Evolutionary conservation across 2,797 vertebrate genomes (phyloP), one percentile per base, ranked within the genome.

Genomic region (Neosilurus hyrtlii): DNA sequence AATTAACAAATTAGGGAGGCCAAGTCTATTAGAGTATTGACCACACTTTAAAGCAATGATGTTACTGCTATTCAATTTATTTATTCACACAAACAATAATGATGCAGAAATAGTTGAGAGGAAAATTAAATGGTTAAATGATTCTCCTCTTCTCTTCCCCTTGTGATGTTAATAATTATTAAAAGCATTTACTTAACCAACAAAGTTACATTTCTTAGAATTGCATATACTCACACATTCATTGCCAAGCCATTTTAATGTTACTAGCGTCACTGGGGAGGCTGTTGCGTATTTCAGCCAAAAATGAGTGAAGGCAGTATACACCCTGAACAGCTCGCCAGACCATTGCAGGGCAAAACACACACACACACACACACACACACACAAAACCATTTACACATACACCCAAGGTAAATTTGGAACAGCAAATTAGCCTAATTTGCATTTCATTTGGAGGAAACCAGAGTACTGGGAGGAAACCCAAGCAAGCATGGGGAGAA

Each of bases 331-430:
- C 2, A 43, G 37, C 37, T 43, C 37, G 37, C 37, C 6, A 43
- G 37, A 43, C 37, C 37, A 43, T 43, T 43, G 37, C 6, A 43
- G 37, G 37, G 6, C 2, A 43, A 43, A 43, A 85, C 26, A 66
- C n/a, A 51, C 79, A 82, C 82, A 63, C 63, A 80, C 65, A 76
- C 71, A 68, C 74, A 78, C 51, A 71, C 52, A 74, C 72, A 71
- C 67, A 82, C 80, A 54, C 70, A 75, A 59, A 74, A 57, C 52
- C 70, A 77, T 63, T 63, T 59, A 79, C 80, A 52, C 68, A 70
- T 57, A 79, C 63, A 72, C 70, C 70, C 56, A 59, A 30, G 30
- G 30, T 30, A 30, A 30, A 30, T 30, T 30, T 30, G 30, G 30
- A 30, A 30, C 30, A 30, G 30, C 30, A 30, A 30, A 30, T 30